These are phyloP conservation scores for Erythrolamprus reginae DNA, from an alignment of 2,113 vertebrate genomes.

Conservation along the genomic window DNA sequence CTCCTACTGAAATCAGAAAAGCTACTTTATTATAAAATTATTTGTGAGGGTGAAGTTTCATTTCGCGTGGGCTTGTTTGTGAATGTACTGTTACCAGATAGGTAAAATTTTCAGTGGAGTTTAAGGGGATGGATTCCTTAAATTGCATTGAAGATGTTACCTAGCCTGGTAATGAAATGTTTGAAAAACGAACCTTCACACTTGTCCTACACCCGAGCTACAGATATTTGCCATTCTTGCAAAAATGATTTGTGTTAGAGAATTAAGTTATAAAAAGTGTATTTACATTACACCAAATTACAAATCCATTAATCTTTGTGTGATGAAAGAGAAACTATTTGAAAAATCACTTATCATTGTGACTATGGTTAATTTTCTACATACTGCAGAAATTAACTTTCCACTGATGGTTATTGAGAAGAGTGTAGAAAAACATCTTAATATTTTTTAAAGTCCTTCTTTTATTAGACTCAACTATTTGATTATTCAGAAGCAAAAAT, in stretches of 20 bases:
- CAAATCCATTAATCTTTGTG: conserved; percentile 34
- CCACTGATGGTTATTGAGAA: conserved; percentile 10
- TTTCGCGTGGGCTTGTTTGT: too few relatives aligned
- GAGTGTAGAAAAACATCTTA: conserved; percentile 27
- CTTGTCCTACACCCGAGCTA: too few relatives aligned
- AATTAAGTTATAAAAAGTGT: conserved; percentile 44
- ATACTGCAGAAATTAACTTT: conserved; percentile 1
- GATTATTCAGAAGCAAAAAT: conserved; percentile 5
- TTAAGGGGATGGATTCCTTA: too few relatives aligned
- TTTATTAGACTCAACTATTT: background rate
- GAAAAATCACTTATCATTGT: conserved; percentile 2
- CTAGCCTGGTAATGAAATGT: too few relatives aligned
- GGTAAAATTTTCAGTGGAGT: too few relatives aligned
- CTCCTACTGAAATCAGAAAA: background rate
- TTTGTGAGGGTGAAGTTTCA: background rate
- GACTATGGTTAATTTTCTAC: background rate
- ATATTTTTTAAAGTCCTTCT: conserved; percentile 28
- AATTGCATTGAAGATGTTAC: too few relatives aligned
- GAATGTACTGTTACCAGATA: too few relatives aligned
- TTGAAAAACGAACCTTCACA: too few relatives aligned
- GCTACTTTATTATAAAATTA: conserved; percentile 52
- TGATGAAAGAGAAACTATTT: conserved; percentile 29
- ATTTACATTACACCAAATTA: conserved; percentile 53
- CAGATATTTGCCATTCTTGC: too few relatives aligned
- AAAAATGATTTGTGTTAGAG: conserved; percentile 40